Base-by-base conservation (phyloP, 2,113 vertebrate species). In the Siphamia tubifer region DNA sequence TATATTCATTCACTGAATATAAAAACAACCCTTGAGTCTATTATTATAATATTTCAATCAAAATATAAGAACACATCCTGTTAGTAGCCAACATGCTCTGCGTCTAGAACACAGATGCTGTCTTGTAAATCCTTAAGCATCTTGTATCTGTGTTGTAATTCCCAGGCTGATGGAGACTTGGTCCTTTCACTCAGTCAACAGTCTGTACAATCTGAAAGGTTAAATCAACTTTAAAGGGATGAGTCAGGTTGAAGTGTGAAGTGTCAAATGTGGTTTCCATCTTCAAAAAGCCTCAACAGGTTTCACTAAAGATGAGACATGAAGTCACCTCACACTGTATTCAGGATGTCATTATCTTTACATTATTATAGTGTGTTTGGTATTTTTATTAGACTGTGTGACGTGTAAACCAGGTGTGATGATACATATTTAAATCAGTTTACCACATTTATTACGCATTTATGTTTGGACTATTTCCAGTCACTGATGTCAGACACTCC, bases 401-500 rank as follows among this genome's bases (percentile, higher is more conserved):
- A 31, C 4, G 6, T 43, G 15, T 15, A 1, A 66, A 55, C 24
- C 54, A 56, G 65, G 54, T 42, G 44, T 67, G 49, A 15, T 42
- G 5, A 6, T 10, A 4, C 39, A n/a, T 34, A 9, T 32, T 23
- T 8, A 9, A 12, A 49, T 34, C 5, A 0, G 16, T 49, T 7
- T 12, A 45, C 30, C 13, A 25, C 42, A 54, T 34, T 39, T 6
- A 67, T 45, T 6, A 67, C 42, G 9, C 1, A 3, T 3, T 5
- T 10, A 53, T 23, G 36, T 47, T 32, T 79, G 77, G 75, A 55
- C 30, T 24, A 45, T 67, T 80, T 61, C 75, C 74, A 82, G 73
- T 17, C 40, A 4, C 12, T 82, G 69, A 75, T 45, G 76, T 87
- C 77, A 81, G 21, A 24, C 60, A 25, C 39, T 67, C 47, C 65